Evolutionary conservation across 2,797 vertebrate genomes (phyloP).

Genomic region (Xenentodon cancila): DNA sequence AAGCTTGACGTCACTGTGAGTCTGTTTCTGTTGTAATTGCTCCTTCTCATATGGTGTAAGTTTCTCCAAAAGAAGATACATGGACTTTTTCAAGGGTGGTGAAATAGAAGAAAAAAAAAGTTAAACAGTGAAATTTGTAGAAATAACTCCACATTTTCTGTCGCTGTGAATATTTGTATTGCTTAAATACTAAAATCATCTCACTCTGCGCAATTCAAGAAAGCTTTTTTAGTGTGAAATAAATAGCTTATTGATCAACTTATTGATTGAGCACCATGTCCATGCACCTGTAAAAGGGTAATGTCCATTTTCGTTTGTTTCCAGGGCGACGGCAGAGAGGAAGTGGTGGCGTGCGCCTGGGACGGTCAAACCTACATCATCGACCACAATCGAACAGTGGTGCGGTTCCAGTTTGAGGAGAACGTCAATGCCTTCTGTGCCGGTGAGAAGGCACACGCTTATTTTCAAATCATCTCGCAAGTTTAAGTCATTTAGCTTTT

Average conservation of each 20-base stretch:
- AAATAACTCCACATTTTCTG: no score
- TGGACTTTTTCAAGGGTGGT: no score
- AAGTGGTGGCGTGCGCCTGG: slow-evolving; percentile 98
- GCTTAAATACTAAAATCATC: no score
- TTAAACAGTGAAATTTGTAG: no score
- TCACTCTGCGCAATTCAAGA: no score
- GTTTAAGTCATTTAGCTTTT: no score
- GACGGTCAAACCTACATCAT: slow-evolving; percentile 98
- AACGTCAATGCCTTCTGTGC: slow-evolving; percentile 98
- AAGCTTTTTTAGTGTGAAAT: background rate
- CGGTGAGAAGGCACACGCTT: slow-evolving; percentile 75
- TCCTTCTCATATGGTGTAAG: no score
- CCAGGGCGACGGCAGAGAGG: slow-evolving; percentile 94
- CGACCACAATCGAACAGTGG: slow-evolving; percentile 92
- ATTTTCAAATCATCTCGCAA: no score
- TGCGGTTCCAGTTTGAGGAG: slow-evolving; percentile 97
- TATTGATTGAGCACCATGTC: background rate
- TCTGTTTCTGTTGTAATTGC: slow-evolving; percentile 9
- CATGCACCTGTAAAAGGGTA: no score
- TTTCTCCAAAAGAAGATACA: no score
- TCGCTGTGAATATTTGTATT: no score
- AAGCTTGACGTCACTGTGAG: slow-evolving; percentile 96
- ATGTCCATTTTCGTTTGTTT: slow-evolving; percentile 3
- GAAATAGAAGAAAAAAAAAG: no score
- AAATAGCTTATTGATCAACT: background rate